Conservation (phyloP, 2,113 vertebrate genomes). For the Hirundichthys speculiger region DNA sequence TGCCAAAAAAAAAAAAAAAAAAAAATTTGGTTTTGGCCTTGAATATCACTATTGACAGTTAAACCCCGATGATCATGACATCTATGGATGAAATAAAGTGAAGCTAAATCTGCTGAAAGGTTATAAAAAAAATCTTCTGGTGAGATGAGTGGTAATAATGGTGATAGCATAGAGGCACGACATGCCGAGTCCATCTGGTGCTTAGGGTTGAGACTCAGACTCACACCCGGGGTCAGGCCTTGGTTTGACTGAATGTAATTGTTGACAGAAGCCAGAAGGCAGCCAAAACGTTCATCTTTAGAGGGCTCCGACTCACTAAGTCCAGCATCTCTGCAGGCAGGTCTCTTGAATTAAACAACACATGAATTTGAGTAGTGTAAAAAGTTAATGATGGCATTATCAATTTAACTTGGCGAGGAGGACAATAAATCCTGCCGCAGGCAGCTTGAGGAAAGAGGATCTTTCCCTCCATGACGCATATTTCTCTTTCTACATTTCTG, state of each 20-base stretch:
- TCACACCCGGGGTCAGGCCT: slow-evolving; percentile 49
- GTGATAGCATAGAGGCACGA: slow-evolving; percentile 23
- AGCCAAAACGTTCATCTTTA: slow-evolving; percentile 64
- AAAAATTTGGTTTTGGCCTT: slow-evolving; percentile 3
- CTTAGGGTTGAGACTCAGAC: slow-evolving; percentile 34
- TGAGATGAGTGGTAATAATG: slow-evolving; percentile 3
- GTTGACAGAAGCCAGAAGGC: slow-evolving; percentile 56
- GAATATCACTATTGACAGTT: slow-evolving; percentile 18
- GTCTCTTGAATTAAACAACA: neutral
- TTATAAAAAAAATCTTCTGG: slow-evolving; percentile 36
- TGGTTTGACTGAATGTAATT: slow-evolving; percentile 54
- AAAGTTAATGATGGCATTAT: slow-evolving; percentile 32
- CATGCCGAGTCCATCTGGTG: slow-evolving; percentile 46
- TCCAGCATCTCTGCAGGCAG: slow-evolving; percentile 18
- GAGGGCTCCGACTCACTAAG: slow-evolving; percentile 45
- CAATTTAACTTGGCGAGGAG: slow-evolving; percentile 18
- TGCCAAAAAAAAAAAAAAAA: neutral
- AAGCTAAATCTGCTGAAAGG: slow-evolving; percentile 30
- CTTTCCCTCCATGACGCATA: slow-evolving; percentile 5
- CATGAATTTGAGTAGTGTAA: slow-evolving; percentile 1
- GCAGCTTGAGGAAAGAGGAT: slow-evolving; percentile 16
- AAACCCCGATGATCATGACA: neutral
- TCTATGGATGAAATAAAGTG: slow-evolving; percentile 19
- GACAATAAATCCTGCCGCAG: slow-evolving; percentile 27
- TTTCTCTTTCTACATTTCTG: slow-evolving; percentile 9